Evolutionary conservation across 2,888 invertebrate species (phyloP).

Genomic region (Brachyptera putata): DNA sequence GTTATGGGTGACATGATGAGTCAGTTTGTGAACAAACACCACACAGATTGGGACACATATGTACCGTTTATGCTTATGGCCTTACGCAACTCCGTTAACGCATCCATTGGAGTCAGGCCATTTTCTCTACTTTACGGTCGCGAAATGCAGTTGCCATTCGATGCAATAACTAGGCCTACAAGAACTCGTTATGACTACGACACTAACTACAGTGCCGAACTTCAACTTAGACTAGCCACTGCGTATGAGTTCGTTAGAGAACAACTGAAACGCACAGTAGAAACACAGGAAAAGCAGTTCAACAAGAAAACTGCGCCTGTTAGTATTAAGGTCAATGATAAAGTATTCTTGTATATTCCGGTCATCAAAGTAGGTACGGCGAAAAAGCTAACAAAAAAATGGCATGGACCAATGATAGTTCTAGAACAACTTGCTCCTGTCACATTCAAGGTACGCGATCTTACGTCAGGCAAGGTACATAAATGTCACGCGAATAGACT

Average conservation of each 20-base stretch:
- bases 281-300: background rate
- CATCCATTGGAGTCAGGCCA: background rate
- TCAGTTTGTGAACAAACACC: background rate
- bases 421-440: background rate
- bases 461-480: background rate
- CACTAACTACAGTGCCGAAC: background rate
- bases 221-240: background rate
- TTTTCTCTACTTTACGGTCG: background rate
- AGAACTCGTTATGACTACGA: background rate
- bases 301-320: background rate
- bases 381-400: background rate
- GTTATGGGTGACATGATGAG: background rate
- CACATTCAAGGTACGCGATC: background rate
- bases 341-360: background rate
- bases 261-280: background rate
- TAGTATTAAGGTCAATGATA: background rate
- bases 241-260: background rate
- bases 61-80: background rate
- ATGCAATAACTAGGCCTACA: background rate
- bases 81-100: background rate
- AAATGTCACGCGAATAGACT: background rate
- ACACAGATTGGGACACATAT: background rate
- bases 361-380: background rate
- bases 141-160: constrained; percentile 12
- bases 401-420: background rate